These are phyloP conservation scores for Pollimyrus isidori DNA, from an alignment of 2,113 vertebrate genomes.

Conservation along the genomic window DNA sequence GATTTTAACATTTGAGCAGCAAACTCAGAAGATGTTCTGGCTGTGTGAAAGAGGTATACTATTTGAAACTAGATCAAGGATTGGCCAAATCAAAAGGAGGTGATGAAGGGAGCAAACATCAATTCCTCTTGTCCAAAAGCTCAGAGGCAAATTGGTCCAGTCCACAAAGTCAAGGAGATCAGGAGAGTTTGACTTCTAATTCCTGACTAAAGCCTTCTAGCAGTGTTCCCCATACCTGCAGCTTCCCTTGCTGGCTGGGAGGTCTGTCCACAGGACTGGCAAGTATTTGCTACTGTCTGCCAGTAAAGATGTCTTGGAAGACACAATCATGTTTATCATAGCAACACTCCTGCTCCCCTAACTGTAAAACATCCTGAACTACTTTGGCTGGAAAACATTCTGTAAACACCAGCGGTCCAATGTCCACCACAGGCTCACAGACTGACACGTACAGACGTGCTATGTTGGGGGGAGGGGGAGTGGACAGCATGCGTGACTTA, in stretches of 20 bases:
- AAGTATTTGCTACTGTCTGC: background rate
- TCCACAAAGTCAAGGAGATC: background rate
- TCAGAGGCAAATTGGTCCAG: background rate
- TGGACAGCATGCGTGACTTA: background rate
- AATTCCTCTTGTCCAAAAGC: background rate
- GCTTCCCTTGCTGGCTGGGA: background rate
- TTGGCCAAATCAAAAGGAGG: background rate
- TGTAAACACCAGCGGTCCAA: background rate
- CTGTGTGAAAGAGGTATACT: background rate
- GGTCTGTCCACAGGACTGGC: background rate
- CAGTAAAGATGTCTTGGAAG: constrained; percentile 14
- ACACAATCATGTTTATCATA: background rate
- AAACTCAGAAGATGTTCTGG: background rate
- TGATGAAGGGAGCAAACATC: background rate
- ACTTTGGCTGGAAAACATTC: constrained; percentile 11
- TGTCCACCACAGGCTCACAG: background rate
- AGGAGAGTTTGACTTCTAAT: background rate
- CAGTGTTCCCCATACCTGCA: background rate
- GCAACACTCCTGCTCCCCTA: background rate
- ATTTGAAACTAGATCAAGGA: background rate
- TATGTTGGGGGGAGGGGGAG: background rate
- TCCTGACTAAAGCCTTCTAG: background rate
- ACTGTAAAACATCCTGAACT: background rate
- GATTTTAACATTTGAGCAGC: background rate
- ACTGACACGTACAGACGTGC: constrained; percentile 4